phyloP scores from a whole-genome alignment of 1,140 invertebrate species.

The Atta cephalotes region DNA sequence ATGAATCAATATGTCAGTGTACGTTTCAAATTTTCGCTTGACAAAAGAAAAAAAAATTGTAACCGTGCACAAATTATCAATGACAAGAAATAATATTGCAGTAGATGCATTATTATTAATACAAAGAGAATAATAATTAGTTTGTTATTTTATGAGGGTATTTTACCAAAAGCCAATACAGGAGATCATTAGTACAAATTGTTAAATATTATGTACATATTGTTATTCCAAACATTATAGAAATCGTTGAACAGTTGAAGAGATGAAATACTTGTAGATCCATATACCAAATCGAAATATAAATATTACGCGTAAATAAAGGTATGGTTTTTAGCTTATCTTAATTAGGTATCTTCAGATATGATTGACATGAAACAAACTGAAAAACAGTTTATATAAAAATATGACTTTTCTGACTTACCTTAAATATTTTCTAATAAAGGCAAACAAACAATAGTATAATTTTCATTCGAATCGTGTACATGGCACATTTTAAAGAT shows the following conservation, averaged over 20 bases:
- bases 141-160: slow-evolving; percentile 51
- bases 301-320: slow-evolving; percentile 6
- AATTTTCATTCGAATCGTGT: slow-evolving; percentile 8
- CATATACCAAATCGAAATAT: slow-evolving; percentile 24
- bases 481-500: slow-evolving; percentile 20
- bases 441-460: slow-evolving; percentile 9
- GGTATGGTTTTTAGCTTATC: background rate
- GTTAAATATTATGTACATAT: slow-evolving; percentile 71
- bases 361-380: background rate
- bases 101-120: slow-evolving; percentile 36
- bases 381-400: slow-evolving; percentile 1
- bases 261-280: slow-evolving; percentile 31
- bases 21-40: background rate
- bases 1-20: slow-evolving; percentile 21
- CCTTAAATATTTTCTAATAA: slow-evolving; percentile 7
- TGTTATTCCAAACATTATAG: slow-evolving; percentile 70
- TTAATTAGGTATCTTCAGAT: background rate
- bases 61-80: slow-evolving; percentile 31
- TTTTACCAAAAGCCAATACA: slow-evolving; percentile 24
- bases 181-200: slow-evolving; percentile 70
- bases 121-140: slow-evolving; percentile 27
- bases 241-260: slow-evolving; percentile 62
- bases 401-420: background rate
- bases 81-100: slow-evolving; percentile 17
- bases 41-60: background rate